Base-by-base conservation (phyloP, 1,140 invertebrate species). In the Diachasmimorpha longicaudata region DNA sequence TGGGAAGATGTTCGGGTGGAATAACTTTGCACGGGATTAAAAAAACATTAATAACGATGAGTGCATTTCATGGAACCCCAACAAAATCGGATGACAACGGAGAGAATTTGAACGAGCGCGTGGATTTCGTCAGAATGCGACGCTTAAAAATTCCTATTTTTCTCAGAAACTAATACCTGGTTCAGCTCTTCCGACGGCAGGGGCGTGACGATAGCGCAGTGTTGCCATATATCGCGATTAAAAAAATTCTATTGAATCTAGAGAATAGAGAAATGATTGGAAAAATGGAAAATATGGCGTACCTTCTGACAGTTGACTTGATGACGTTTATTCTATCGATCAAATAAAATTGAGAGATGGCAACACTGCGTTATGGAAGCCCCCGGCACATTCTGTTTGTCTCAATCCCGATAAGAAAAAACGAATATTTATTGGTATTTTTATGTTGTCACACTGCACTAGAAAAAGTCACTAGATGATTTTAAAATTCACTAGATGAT, bases 21-120 rank as follows among this genome's bases (percentile, higher is more conserved):
- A 67, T 67, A 23, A 70, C 19, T 52, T 70, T 36, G 48, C 58
- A 13, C 0, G 46, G 63, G 37, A 44, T 37, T 63, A 44, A 74
- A 77, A 21, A 63, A 21, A 67, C 37, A 14, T n/a, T 42, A 39
- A 46, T 58, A 44, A 76, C 67, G 44, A 72, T 42, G 55, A 72
- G 36, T 72, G 74, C 52, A 70, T 55, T 13, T 46, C 13, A 71
- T 71, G 69, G 70, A 76, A 70, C 44, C 23, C 48, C 42, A 77
- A 48, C 58, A 52, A 74, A 74, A 71, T 69, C 6, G 67, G 74
- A 75, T 72, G 25, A 63, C 68, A 77, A 68, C 52, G 55, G 68
- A 72, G 48, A 52, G 13, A 16, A 52, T 19, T 6, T 52, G n/a
- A 52, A 52, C 48, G 48, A 77, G 69, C 71, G 69, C 37, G 70